These are phyloP conservation scores for Coelopa frigida DNA, from an alignment of 1,140 invertebrate species.

Conservation along the genomic window DNA sequence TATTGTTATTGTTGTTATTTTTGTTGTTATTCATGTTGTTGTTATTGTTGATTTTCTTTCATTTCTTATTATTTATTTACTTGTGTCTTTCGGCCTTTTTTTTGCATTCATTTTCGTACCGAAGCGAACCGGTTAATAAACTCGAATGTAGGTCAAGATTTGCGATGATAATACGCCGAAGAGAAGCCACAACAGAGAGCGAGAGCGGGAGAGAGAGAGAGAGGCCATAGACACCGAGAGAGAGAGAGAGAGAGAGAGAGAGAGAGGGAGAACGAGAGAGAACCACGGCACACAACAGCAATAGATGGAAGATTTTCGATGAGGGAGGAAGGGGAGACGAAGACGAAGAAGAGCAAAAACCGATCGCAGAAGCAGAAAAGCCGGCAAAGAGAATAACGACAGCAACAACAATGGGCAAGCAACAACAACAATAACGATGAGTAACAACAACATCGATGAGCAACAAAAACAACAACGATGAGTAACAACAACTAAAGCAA, in stretches of 20 bases:
- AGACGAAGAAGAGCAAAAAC: too few relatives aligned
- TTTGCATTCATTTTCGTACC: constrained; percentile 10
- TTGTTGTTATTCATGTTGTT: neutral
- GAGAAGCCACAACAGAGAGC: constrained; percentile 2
- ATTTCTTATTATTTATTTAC: neutral
- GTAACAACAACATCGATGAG: too few relatives aligned
- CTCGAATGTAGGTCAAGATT: constrained; percentile 19
- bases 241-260: too few relatives aligned
- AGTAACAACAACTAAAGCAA: too few relatives aligned
- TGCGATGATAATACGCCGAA: constrained; percentile 10
- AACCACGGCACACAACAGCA: too few relatives aligned
- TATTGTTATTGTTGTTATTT: neutral
- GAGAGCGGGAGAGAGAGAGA: neutral
- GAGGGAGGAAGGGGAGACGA: constrained; percentile 12
- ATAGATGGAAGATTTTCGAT: constrained; percentile 15
- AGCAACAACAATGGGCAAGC: too few relatives aligned
- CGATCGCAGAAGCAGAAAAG: too few relatives aligned
- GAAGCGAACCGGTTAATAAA: constrained; percentile 20
- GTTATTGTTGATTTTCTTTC: neutral
- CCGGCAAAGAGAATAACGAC: too few relatives aligned
- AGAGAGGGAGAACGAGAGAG: too few relatives aligned
- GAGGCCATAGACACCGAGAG: constrained; percentile 21
- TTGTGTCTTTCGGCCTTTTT: constrained; percentile 2
- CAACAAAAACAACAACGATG: too few relatives aligned
- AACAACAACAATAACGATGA: too few relatives aligned